These are phyloP conservation scores for Sebastes fasciatus DNA, from an alignment of 2,113 vertebrate species.

Conservation along the genomic window DNA sequence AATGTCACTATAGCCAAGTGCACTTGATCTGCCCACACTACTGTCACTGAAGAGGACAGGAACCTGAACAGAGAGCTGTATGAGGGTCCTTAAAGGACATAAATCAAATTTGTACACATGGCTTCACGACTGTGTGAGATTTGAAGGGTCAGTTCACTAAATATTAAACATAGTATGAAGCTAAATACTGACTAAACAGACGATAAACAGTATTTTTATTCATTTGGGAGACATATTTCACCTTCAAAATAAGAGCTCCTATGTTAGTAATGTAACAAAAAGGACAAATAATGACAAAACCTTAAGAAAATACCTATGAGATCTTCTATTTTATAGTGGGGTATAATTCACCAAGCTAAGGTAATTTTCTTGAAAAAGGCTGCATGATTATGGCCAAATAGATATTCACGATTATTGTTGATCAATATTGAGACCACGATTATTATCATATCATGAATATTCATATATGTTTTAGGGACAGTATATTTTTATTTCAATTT, in stretches of 20 bases:
- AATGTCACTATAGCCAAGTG: not conserved
- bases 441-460: too few relatives aligned
- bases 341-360: too few relatives aligned
- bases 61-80: not conserved
- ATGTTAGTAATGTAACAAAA: not conserved
- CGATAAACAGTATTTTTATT: not conserved
- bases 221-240: not conserved
- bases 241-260: not conserved
- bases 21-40: not conserved
- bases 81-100: not conserved
- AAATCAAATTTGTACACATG: not conserved
- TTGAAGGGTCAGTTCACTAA: not conserved
- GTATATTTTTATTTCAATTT: too few relatives aligned
- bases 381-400: too few relatives aligned
- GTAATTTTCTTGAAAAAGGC: too few relatives aligned
- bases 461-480: too few relatives aligned
- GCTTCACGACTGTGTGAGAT: not conserved
- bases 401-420: too few relatives aligned
- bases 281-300: not conserved
- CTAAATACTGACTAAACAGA: not conserved
- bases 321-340: not conserved
- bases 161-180: not conserved
- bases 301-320: not conserved
- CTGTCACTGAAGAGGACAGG: slow-evolving; percentile 2
- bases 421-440: too few relatives aligned